Percentiles rank a stretch among this genome's conserved stretches.
phyloP scores from a whole-genome alignment of 1,140 invertebrate genomes.

The Thrips palmi region DNA sequence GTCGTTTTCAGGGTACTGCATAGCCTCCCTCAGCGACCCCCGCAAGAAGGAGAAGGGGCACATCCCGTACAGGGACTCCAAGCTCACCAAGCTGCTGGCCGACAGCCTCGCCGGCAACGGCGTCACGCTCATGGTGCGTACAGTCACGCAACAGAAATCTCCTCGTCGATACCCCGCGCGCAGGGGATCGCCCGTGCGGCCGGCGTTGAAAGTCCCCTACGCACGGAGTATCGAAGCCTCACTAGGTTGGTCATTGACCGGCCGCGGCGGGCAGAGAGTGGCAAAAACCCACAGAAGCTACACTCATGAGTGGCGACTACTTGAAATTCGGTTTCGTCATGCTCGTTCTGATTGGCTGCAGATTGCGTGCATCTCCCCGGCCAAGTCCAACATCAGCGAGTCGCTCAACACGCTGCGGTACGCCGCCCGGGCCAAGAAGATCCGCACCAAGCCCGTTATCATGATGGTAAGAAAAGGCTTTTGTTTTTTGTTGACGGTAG shows the following conservation, averaged over 20 bases:
- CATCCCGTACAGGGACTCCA: conserved; percentile 85
- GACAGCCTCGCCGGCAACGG: conserved; percentile 90
- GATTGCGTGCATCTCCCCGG: conserved; percentile 86
- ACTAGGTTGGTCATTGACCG: too few relatives aligned
- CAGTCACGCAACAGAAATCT: too few relatives aligned
- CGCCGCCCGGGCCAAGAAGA: conserved; percentile 70
- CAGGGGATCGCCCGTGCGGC: too few relatives aligned
- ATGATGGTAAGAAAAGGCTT: conserved; percentile 53
- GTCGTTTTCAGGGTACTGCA: conserved; percentile 64
- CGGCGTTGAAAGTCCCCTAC: too few relatives aligned
- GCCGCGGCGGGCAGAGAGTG: too few relatives aligned
- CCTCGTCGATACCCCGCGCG: too few relatives aligned
- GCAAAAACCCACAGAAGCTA: too few relatives aligned
- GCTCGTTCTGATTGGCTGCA: too few relatives aligned
- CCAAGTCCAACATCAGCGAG: conserved; percentile 69
- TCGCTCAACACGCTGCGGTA: conserved; percentile 82
- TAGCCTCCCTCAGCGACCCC: conserved; percentile 70
- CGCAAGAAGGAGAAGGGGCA: conserved; percentile 58
- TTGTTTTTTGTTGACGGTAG: too few relatives aligned
- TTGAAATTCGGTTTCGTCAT: too few relatives aligned
- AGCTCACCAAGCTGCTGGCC: conserved; percentile 78
- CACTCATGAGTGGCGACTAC: too few relatives aligned
- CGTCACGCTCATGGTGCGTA: conserved; percentile 86
- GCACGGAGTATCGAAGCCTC: too few relatives aligned
- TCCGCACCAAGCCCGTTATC: conserved; percentile 75